Evolutionary conservation across 2,113 vertebrate genomes (phyloP).

Genomic region (Urocolius indicus): DNA sequence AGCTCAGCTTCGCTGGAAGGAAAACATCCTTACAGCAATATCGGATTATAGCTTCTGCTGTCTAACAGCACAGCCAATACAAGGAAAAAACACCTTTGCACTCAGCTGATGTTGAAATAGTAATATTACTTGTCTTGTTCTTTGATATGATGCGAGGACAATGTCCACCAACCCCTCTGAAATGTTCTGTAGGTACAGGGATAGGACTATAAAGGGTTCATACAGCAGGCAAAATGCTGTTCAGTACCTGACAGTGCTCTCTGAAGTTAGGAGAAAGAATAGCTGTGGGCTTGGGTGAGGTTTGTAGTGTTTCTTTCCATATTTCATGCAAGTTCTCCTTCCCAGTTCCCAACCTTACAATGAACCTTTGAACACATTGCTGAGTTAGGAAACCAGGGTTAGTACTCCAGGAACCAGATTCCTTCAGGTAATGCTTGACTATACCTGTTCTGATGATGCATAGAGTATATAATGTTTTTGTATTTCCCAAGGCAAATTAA

Average conservation of each 20-base stretch:
- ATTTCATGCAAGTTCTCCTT: not conserved
- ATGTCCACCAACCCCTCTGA: not conserved
- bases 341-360: not conserved
- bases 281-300: accelerated
- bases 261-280: not conserved
- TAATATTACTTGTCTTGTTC: not conserved
- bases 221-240: accelerated
- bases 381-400: not conserved
- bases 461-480: not conserved
- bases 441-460: not conserved
- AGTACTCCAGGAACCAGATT: not conserved
- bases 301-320: not conserved
- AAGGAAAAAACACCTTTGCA: not conserved
- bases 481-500: not conserved
- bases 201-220: not conserved
- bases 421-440: not conserved
- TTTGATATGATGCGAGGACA: not conserved
- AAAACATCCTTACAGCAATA: not conserved
- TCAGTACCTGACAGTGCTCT: not conserved
- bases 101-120: not conserved
- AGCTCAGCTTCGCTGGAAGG: not conserved
- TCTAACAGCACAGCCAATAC: not conserved
- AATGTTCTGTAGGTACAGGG: not conserved
- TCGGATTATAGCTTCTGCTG: not conserved
- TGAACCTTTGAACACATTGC: not conserved